phyloP scores from a whole-genome alignment of 2,888 invertebrate species.

The Cryptosula pallasiana region DNA sequence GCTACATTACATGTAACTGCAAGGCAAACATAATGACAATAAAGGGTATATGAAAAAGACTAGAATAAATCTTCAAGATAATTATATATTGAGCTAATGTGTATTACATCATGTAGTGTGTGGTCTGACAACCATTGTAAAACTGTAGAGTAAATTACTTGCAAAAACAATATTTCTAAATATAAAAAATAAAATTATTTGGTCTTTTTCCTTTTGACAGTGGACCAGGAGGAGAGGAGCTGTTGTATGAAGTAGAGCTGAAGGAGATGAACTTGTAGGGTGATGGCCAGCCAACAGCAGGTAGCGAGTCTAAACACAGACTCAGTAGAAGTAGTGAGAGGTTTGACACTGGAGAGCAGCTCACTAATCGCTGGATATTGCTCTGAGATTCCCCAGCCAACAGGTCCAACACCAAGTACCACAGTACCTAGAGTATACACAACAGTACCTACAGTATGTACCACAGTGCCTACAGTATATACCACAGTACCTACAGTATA shows the following conservation, averaged over 20 bases:
- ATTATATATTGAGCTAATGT: too few species aligned
- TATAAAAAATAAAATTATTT: not conserved
- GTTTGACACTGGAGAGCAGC: not conserved
- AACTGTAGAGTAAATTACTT: too few species aligned
- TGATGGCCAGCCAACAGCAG: not conserved
- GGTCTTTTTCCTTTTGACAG: not conserved
- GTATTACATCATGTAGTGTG: too few species aligned
- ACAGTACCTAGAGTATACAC: constrained; percentile 63
- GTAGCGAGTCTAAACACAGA: not conserved
- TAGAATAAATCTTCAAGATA: too few species aligned
- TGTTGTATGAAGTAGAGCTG: constrained; percentile 6
- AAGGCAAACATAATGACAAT: too few species aligned
- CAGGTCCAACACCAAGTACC: constrained; percentile 72
- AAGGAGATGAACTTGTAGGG: not conserved
- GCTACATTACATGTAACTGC: too few species aligned
- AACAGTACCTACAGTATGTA: constrained; percentile 35
- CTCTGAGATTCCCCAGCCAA: constrained; percentile 64
- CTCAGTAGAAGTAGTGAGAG: not conserved
- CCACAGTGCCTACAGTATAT: constrained; percentile 35
- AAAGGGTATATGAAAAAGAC: too few species aligned
- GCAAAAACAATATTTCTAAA: too few species aligned
- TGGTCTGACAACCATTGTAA: too few species aligned
- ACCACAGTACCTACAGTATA: constrained; percentile 35
- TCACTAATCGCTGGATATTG: not conserved
- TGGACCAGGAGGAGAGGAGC: not conserved